Evolutionary conservation across 2,888 invertebrate species (phyloP).

Genomic region (Capitulum mitella): DNA sequence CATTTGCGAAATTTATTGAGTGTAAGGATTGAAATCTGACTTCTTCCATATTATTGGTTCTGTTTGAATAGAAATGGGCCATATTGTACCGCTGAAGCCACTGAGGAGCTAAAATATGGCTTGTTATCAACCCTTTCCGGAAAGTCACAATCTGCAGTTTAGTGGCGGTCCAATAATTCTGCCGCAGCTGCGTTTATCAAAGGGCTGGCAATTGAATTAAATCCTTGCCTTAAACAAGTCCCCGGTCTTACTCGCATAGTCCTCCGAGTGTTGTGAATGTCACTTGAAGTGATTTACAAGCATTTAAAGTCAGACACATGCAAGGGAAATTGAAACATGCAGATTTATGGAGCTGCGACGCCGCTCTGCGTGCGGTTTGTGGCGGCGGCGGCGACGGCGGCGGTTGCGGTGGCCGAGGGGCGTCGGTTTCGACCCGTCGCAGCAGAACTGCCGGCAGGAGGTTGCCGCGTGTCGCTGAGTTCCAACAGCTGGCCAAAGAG

Average conservation of each 20-base stretch:
- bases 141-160: conserved; percentile 24
- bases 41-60: conserved; percentile 22
- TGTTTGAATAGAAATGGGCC: conserved; percentile 23
- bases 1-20: conserved; percentile 18
- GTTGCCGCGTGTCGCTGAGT: too few species aligned
- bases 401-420: background rate
- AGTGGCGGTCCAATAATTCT: conserved; percentile 20
- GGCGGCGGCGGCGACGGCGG: background rate
- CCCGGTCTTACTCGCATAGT: conserved; percentile 4
- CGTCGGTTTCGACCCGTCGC: background rate
- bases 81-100: conserved; percentile 18
- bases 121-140: conserved; percentile 25
- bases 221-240: conserved; percentile 20
- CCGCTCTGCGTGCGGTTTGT: background rate
- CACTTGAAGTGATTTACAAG: conserved; percentile 22
- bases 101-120: conserved; percentile 17
- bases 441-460: too few species aligned
- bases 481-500: too few species aligned
- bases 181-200: conserved; percentile 20
- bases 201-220: conserved; percentile 18
- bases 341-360: conserved; percentile 9
- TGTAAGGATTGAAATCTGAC: conserved; percentile 22
- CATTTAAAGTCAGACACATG: conserved; percentile 23
- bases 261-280: conserved; percentile 9
- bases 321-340: conserved; percentile 22